Evolutionary conservation across 2,113 vertebrate genomes (phyloP), one percentile per base, ranked within the genome.

Genomic region (Diglossa brunneiventris): DNA sequence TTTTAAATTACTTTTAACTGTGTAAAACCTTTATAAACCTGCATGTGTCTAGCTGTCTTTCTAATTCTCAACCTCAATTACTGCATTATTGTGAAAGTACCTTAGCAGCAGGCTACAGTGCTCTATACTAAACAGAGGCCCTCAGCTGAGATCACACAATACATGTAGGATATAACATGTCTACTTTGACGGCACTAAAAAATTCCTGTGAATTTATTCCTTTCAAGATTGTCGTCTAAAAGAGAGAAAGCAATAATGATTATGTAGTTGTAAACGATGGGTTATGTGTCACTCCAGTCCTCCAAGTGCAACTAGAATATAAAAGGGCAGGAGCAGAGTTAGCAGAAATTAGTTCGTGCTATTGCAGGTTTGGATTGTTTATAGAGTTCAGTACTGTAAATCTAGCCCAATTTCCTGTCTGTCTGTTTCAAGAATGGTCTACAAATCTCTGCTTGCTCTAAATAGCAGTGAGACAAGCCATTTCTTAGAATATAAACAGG

Each of bases 371-470:
- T 76, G 58, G 44, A 83, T 49, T 21, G 49, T 75, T 74, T 73
- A 82, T 13, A 44, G n/a, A 84, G 49, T 23, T 49, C 28, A 83
- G 28, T 41, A 30, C 35, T 47, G 35, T 77, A 83, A 94, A 94
- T 92, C 76, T 67, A 41, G 24, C 11, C 14, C n/a, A 84, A 22
- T 76, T 92, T 90, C 44, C 66, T 72, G 23, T 61, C 64, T 75
- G 15, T 52, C 69, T 82, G 18, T 73, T 89, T 95, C 73, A 94
- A 91, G 81, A 87, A 78, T 35, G 23, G 23, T n/a, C 41, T 75
- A 52, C 24, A 72, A 78, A 79, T 67, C 56, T 81, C 49, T 79
- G 20, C 46, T 79, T 82, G 11, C 24, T 79, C 63, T 85, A 89
- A 92, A 94, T 67, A 83, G 19, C 46, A 80, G 66, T 1, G 4